Evolutionary conservation across 2,797 vertebrate genomes (phyloP).

Genomic region (Tokudaia tokunoshimensis): DNA sequence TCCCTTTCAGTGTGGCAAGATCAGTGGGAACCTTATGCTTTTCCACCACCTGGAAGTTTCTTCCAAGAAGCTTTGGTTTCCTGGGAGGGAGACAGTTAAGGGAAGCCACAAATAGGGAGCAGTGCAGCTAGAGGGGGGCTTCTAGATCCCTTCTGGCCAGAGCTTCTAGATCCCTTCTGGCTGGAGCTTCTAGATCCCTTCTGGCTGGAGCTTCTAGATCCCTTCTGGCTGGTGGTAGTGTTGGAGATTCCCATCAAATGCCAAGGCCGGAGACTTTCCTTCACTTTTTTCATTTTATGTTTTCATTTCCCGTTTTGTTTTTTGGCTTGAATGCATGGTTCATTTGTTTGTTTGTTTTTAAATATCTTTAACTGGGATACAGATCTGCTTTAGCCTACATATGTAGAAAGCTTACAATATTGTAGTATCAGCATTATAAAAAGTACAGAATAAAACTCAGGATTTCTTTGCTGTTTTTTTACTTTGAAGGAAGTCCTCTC

Average conservation of each 20-base stretch:
- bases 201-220: not conserved
- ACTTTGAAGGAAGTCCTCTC: not conserved
- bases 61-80: not conserved
- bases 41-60: not conserved
- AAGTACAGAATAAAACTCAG: not conserved
- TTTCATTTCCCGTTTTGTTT: not conserved
- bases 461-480: not conserved
- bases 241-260: not conserved
- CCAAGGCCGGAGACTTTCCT: not conserved
- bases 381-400: constrained; percentile 3
- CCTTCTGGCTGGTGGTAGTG: not conserved
- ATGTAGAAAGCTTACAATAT: not conserved
- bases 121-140: not conserved
- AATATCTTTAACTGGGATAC: not conserved
- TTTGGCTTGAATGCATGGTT: not conserved
- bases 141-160: not conserved
- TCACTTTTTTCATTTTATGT: not conserved
- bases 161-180: too few species aligned
- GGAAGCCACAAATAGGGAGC: not conserved
- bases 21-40: not conserved
- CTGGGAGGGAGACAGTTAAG: not conserved
- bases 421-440: not conserved
- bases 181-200: not conserved
- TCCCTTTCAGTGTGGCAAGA: too few species aligned
- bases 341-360: not conserved